Conservation (phyloP, 1,140 invertebrate species). For the Lepidurus apus region DNA sequence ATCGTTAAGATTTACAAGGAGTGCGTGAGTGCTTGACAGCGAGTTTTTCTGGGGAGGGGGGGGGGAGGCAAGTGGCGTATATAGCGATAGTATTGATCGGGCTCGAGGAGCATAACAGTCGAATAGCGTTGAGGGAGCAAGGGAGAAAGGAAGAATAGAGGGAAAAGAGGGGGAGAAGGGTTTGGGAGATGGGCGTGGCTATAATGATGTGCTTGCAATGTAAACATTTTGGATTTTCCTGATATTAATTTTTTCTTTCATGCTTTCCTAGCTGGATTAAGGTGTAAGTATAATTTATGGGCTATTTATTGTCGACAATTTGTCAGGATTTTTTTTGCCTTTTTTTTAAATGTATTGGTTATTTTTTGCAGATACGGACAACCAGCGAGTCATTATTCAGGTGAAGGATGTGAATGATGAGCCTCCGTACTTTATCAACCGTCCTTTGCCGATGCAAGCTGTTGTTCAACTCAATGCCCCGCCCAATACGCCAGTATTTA, state of each 20-base stretch:
- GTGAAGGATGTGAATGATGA: conserved; percentile 95
- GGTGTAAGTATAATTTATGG: neutral
- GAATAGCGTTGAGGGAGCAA: neutral
- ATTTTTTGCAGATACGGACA: conserved; percentile 74
- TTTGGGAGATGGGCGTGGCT: neutral
- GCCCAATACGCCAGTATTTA: conserved; percentile 91
- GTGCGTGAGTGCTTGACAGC: conserved; percentile 20
- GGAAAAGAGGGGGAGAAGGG: neutral
- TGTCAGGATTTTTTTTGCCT: neutral
- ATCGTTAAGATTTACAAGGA: conserved; percentile 11
- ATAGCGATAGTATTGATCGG: conserved; percentile 11
- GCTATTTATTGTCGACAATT: neutral
- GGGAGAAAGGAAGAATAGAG: neutral
- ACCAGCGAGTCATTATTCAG: conserved; percentile 89
- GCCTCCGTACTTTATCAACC: conserved; percentile 89
- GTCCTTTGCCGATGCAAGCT: conserved; percentile 90
- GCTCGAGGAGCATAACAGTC: neutral
- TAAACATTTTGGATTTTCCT: neutral
- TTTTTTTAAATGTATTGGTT: conserved; percentile 35
- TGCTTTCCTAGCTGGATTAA: neutral
- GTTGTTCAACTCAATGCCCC: conserved; percentile 90
- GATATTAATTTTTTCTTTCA: neutral
- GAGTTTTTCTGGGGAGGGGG: neutral
- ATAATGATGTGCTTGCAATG: neutral
- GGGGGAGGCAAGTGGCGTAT: neutral